A percentile compares a stretch with the other conserved stretches of the same genome.
These are phyloP conservation scores for Nomada flava DNA, from an alignment of 2,888 invertebrate genomes.

Conservation along the genomic window DNA sequence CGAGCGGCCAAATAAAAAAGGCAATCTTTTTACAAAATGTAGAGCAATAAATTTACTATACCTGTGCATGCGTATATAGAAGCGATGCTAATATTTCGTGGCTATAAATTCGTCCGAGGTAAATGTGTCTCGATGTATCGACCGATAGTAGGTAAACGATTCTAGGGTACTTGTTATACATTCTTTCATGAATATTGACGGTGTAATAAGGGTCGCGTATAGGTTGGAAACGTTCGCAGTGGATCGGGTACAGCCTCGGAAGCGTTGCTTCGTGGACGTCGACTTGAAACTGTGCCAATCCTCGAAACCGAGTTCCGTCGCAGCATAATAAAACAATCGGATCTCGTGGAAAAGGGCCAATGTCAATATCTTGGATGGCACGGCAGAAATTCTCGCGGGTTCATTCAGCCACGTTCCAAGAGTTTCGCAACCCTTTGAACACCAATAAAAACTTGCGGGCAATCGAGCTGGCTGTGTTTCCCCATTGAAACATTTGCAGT, in stretches of 20 bases:
- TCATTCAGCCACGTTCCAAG: constrained; percentile 27
- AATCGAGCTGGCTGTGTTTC: neutral
- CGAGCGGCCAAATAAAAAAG: no score
- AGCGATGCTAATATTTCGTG: no score
- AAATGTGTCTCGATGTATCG: no score
- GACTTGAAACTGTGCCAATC: constrained; percentile 71
- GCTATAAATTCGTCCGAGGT: no score
- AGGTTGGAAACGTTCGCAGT: neutral
- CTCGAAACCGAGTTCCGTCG: constrained; percentile 54
- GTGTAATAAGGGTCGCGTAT: neutral
- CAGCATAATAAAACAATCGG: constrained; percentile 67
- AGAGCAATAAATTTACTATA: no score
- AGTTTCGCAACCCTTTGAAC: constrained; percentile 1
- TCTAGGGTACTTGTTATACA: neutral
- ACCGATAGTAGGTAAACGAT: no score
- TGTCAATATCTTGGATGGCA: constrained; percentile 59
- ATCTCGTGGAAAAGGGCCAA: constrained; percentile 71
- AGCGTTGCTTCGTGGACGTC: constrained; percentile 23
- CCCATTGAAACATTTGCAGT: neutral
- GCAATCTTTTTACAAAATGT: no score
- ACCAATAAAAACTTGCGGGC: neutral
- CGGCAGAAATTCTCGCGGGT: constrained; percentile 26
- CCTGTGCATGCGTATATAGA: no score
- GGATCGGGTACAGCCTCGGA: constrained; percentile 31
- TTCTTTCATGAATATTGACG: neutral